Evolutionary conservation across 92 coral and sea anemone species (phyloP).

Genomic region (Blastomussa wellsi): DNA sequence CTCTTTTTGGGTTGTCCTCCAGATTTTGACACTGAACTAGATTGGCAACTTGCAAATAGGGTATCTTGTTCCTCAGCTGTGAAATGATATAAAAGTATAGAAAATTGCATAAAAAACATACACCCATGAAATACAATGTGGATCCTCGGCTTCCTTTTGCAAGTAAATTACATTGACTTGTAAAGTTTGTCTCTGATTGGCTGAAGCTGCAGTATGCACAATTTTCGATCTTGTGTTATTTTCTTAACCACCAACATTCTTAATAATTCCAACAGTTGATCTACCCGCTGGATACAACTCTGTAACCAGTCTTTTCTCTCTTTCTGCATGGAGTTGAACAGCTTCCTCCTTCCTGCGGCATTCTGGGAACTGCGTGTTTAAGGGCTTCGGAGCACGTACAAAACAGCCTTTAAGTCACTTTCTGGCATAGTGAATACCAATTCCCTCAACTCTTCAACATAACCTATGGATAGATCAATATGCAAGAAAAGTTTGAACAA

Average conservation of each 20-base stretch:
- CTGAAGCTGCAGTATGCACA: neutral
- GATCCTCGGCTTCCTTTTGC: too few species aligned
- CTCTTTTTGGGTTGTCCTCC: neutral
- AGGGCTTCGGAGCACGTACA: constrained; percentile 36
- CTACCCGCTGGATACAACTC: constrained; percentile 38
- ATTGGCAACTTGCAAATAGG: neutral
- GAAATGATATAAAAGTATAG: neutral
- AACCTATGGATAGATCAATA: neutral
- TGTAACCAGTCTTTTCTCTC: constrained; percentile 31
- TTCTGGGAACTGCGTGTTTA: constrained; percentile 41
- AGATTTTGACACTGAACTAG: neutral
- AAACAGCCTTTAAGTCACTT: constrained; percentile 24
- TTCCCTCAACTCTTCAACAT: constrained; percentile 10
- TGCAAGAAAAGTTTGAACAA: too few species aligned
- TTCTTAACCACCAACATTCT: too few species aligned
- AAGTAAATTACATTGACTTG: too few species aligned
- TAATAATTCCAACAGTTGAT: too few species aligned
- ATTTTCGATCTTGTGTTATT: neutral
- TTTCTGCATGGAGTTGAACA: constrained; percentile 27
- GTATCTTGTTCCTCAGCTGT: constrained; percentile 14
- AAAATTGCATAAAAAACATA: too few species aligned
- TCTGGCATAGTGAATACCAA: neutral
- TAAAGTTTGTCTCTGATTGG: too few species aligned
- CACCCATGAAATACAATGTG: neutral
- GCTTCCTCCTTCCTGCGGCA: constrained; percentile 35